Evolutionary conservation across 2,888 invertebrate species (phyloP).

Genomic region (Athrips mouffetella): DNA sequence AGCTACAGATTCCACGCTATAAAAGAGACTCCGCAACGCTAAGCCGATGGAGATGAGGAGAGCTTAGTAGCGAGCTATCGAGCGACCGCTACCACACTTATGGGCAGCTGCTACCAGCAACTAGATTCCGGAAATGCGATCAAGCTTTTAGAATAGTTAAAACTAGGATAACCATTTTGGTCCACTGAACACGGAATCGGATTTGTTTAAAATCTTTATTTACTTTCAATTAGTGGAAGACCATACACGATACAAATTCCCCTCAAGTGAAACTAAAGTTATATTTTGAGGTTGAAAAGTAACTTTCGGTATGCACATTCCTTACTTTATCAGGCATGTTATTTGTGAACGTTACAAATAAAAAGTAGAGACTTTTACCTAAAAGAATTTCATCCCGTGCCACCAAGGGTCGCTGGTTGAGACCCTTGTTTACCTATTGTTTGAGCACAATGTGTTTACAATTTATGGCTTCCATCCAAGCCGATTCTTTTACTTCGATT

Average conservation of each 20-base stretch:
- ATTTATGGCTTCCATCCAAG: constrained; percentile 42
- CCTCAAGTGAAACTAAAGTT: too few relatives aligned
- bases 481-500: constrained; percentile 27
- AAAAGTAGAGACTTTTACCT: constrained; percentile 28
- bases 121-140: constrained; percentile 4
- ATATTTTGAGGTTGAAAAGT: too few relatives aligned
- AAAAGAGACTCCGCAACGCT: background rate
- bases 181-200: too few relatives aligned
- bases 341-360: constrained; percentile 22
- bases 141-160: background rate
- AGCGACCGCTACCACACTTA: background rate
- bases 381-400: constrained; percentile 30
- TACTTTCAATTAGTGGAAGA: too few relatives aligned
- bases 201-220: too few relatives aligned
- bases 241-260: too few relatives aligned
- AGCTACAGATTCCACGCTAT: background rate
- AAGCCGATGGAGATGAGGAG: background rate
- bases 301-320: background rate
- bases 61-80: background rate
- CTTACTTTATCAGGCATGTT: constrained; percentile 6
- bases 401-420: constrained; percentile 31
- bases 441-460: constrained; percentile 45
- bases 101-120: background rate
- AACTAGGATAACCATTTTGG: background rate
- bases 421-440: constrained; percentile 49